A percentile compares a stretch with the other conserved stretches of the same genome.
Conservation (phyloP, 2,113 vertebrate genomes). For the Jaculus jaculus region DNA sequence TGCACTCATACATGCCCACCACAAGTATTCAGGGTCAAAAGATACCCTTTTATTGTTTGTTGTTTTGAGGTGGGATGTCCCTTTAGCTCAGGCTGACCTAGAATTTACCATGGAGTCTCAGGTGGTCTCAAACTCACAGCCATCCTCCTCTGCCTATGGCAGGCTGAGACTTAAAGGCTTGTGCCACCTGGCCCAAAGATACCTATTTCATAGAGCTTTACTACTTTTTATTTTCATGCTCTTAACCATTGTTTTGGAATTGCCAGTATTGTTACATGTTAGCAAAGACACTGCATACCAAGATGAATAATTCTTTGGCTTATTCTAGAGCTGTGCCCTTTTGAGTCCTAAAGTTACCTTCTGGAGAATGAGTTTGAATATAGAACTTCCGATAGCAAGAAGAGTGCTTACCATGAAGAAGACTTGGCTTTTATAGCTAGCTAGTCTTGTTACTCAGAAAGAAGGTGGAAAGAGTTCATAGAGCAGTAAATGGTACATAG, state of each 20-base stretch:
- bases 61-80: too few relatives aligned
- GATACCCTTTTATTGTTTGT: background rate
- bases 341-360: background rate
- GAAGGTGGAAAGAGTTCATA: background rate
- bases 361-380: background rate
- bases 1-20: too few relatives aligned
- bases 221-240: background rate
- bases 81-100: too few relatives aligned
- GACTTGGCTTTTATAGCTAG: background rate
- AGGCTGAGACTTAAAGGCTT: too few relatives aligned
- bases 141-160: too few relatives aligned
- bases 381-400: background rate
- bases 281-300: constrained; percentile 21
- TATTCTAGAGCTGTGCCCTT: constrained; percentile 32
- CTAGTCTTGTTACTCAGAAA: background rate
- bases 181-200: background rate
- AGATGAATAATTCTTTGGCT: background rate
- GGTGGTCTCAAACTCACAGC: too few relatives aligned
- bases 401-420: background rate
- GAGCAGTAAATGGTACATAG: background rate
- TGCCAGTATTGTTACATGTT: background rate
- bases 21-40: background rate
- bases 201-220: background rate
- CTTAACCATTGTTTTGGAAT: constrained; percentile 7
- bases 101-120: too few relatives aligned